phyloP scores from a whole-genome alignment of 2,888 invertebrate genomes.

The Bruchidius siliquastri region DNA sequence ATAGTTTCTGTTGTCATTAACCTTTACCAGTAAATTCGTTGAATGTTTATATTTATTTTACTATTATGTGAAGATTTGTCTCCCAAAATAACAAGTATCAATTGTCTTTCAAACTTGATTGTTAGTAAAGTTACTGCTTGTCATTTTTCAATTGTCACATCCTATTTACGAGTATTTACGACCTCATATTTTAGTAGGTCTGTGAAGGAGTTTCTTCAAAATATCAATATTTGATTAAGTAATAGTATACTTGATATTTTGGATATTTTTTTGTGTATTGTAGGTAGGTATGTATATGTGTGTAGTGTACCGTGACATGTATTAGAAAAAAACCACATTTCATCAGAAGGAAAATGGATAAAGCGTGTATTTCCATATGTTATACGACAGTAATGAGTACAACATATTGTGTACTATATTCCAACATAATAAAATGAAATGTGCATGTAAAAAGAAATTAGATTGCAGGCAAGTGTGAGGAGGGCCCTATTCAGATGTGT shows the following conservation, averaged over 20 bases:
- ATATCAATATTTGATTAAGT: too few relatives aligned
- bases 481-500: conserved; percentile 49
- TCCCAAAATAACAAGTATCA: too few relatives aligned
- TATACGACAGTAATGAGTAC: background rate
- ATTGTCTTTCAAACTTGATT: too few relatives aligned
- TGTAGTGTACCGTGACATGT: background rate
- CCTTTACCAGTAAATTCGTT: too few relatives aligned
- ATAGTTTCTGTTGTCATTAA: too few relatives aligned
- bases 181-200: too few relatives aligned
- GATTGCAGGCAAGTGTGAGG: conserved; percentile 23
- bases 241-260: background rate
- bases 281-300: background rate
- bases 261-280: background rate
- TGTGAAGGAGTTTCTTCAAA: too few relatives aligned
- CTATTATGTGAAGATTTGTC: too few relatives aligned
- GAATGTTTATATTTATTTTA: too few relatives aligned
- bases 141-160: too few relatives aligned
- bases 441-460: background rate
- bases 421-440: background rate
- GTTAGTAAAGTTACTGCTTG: too few relatives aligned
- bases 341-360: background rate
- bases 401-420: background rate
- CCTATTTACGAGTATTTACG: too few relatives aligned
- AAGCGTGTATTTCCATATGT: background rate
- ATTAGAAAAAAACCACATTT: background rate